Evolutionary conservation across 2,888 invertebrate species (phyloP), one percentile per base, ranked within the genome.

Genomic region (Desoria tigrina): DNA sequence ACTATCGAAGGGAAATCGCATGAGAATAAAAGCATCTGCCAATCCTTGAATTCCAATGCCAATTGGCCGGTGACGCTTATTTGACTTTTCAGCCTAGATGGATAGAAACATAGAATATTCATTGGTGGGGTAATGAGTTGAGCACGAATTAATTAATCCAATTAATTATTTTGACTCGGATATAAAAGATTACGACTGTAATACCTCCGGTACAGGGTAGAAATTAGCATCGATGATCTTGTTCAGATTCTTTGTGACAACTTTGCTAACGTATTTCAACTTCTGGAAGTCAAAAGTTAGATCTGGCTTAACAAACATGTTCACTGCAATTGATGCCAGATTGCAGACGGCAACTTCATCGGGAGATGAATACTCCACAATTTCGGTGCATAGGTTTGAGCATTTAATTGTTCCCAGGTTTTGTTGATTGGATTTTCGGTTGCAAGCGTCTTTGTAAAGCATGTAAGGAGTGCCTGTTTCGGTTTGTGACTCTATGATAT

Each of bases 401-500:
- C 96, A 94, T 81, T 95, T 96, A 75, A 99, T 99, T 0, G 98
- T 98, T 16, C 99, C 99, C 65, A 99, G 83, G 82, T 99, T 97
- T 80, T 98, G 90, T 78, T 99, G 99, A 81, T 99, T 99, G 66
- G 94, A 94, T 82, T 99, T 99, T 1, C 90, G 83, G 79, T 99
- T 99, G 79, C 98, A 97, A 2, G 94, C 87, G 82, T 99, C 99
- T 82, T 94, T 94, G 79, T 93, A 94, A 0, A 94, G 81, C 94
- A 99, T 97, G 80, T 94, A 99, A 0, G 99, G 99, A 3, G 93
- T 94, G 16, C 98, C 99, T 1, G 98, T 98, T 84, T 99, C 99
- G 2, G 94, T 92, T 82, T 97, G 96, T 0, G 96, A 87, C 79
- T 93, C 90, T 69, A 96, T 88, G 69, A 99, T 92, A 45, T 94